Percentiles rank a stretch among this genome's conserved stretches.
Evolutionary conservation across 1,140 invertebrate genomes (phyloP).

Genomic region (Drosophila tristis): DNA sequence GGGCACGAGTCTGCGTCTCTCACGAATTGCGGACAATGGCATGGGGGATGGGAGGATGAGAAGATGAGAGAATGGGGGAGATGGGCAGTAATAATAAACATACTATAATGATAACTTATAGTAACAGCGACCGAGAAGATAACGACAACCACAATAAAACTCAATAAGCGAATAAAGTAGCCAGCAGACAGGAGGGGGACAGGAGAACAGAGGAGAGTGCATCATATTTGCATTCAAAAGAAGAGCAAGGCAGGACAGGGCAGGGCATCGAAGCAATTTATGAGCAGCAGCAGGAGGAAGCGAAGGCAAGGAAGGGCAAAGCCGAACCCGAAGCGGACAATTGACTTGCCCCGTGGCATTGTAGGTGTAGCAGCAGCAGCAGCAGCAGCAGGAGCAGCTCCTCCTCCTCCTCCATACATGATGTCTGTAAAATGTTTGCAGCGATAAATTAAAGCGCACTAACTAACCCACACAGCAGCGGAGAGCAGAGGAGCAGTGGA

Average conservation of each 20-base stretch:
- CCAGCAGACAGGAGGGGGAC: conserved; percentile 21
- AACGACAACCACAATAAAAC: conserved; percentile 66
- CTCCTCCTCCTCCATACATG: conserved; percentile 11
- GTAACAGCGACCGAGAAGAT: conserved; percentile 29
- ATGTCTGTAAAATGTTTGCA: conserved; percentile 48
- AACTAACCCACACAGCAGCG: conserved; percentile 54
- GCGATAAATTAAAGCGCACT: conserved; percentile 74
- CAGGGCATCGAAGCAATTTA: conserved; percentile 43
- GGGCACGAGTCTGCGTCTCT: conserved; percentile 13
- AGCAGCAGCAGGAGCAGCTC: conserved; percentile 13
- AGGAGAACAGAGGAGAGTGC: conserved; percentile 7
- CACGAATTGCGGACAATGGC: conserved; percentile 26
- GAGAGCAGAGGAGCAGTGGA: conserved; percentile 7
- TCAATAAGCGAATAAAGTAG: conserved; percentile 70
- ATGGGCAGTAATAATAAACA: conserved; percentile 54
- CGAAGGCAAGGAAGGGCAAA: not conserved
- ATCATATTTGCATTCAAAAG: conserved; percentile 60
- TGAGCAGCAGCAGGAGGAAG: conserved; percentile 42
- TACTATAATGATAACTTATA: conserved; percentile 62
- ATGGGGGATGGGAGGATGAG: not conserved
- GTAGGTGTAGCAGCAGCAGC: conserved; percentile 37
- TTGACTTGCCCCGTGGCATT: conserved; percentile 78
- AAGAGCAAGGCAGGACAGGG: conserved; percentile 7
- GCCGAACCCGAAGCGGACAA: conserved; percentile 47
- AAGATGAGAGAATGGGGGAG: not conserved